Base-by-base conservation (phyloP, 2,113 vertebrate species). In the Macrotus californicus region DNA sequence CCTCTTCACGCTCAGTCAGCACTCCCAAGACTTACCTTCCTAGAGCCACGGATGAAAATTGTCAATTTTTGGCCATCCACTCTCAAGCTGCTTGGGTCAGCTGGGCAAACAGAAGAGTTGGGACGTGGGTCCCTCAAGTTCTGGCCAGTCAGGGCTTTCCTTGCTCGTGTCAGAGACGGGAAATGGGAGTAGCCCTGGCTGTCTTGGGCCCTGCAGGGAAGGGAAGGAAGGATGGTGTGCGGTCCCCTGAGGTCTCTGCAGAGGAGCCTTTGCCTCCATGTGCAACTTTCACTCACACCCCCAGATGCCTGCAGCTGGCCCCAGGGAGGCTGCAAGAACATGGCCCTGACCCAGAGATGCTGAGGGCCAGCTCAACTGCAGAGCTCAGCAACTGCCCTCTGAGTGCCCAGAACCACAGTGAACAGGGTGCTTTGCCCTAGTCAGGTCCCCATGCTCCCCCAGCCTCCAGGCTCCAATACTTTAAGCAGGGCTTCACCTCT, bases 361-460 rank as follows among this genome's bases (percentile, higher is more conserved):
- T 54, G 52, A 54, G 52, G 52, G 52, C 18, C 52, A 7, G 6
- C 52, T 54, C 52, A 54, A 54, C 52, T 54, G 52, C 52, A 54
- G 52, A 54, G 52, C 18, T 54, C 52, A 54, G 52, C 66, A n/a
- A 18, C 34, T n/a, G 34, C 66, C 66, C 14, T n/a, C 66, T 8
- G 64, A 69, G 66, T 21, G n/a, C n/a, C 22, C 41, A 48, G 73
- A 43, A 11, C 29, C 43, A 16, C 14, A 34, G 41, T 34, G 43
- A 29, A 48, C 26, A 29, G 26, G 22, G 61, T 2, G 5, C 26
- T 46, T 29, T 18, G 11, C 43, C 72, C 72, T 29, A 18, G 41
- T 2, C 16, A 6, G 41, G 15, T 11, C 54, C 21, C 72, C 2
- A 3, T 13, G 11, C 14, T 13, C 34, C 6, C 34, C 26, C 0